Conservation (phyloP, 2,888 invertebrate species). For the Drosophila pseudotalamancana region DNA sequence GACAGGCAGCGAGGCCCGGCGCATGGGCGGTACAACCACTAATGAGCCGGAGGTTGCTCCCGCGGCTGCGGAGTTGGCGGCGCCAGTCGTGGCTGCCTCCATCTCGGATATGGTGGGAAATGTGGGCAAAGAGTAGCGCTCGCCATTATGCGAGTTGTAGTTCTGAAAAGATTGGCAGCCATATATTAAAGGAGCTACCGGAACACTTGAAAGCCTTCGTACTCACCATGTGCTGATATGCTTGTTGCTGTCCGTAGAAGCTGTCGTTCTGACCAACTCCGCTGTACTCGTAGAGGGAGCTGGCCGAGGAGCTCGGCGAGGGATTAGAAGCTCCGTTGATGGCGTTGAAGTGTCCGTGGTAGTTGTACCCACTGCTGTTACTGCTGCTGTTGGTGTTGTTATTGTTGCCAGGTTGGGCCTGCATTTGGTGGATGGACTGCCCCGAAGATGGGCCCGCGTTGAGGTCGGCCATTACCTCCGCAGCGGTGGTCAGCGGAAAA, state of each 20-base stretch:
- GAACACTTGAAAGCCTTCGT: neutral
- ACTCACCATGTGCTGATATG: constrained; percentile 82
- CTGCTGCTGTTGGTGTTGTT: constrained; percentile 43
- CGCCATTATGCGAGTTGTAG: constrained; percentile 84
- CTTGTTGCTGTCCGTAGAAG: constrained; percentile 65
- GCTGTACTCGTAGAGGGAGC: constrained; percentile 83
- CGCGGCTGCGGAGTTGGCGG: constrained; percentile 33
- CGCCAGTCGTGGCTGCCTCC: constrained; percentile 86
- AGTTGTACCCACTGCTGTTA: constrained; percentile 72
- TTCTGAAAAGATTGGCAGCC: constrained; percentile 54
- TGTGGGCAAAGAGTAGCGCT: constrained; percentile 89
- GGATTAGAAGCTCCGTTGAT: constrained; percentile 70
- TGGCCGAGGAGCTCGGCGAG: constrained; percentile 78
- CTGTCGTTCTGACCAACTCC: constrained; percentile 67
- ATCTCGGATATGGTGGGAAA: constrained; percentile 89
- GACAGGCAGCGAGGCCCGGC: constrained; percentile 91
- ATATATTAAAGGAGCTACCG: neutral
- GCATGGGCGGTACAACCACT: constrained; percentile 85
- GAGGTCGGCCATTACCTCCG: constrained; percentile 62
- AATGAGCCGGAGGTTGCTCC: constrained; percentile 20
- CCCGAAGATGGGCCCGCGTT: constrained; percentile 56
- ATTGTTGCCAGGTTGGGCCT: constrained; percentile 29
- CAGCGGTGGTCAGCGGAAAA: constrained; percentile 87
- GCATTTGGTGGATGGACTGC: constrained; percentile 38
- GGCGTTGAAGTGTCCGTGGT: constrained; percentile 84